phyloP scores from a whole-genome alignment of 2,888 invertebrate species.

The Cantharis flavilabris region DNA sequence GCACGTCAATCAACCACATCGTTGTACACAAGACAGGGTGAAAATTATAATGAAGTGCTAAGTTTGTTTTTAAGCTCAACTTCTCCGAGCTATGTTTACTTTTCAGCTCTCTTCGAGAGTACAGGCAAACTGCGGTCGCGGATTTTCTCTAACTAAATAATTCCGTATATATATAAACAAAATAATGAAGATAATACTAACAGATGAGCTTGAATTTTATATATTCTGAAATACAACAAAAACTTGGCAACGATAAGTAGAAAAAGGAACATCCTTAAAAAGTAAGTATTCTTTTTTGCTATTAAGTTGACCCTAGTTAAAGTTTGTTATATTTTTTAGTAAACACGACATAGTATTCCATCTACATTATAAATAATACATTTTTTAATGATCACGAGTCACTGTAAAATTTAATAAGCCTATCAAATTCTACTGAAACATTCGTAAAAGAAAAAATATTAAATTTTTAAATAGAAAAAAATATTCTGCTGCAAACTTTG shows the following conservation, averaged over 20 bases:
- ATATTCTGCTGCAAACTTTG: too few relatives aligned
- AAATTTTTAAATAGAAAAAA: too few relatives aligned
- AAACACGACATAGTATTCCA: background rate
- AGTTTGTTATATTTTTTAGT: background rate
- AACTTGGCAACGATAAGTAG: background rate
- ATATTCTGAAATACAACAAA: background rate
- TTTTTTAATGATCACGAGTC: too few relatives aligned
- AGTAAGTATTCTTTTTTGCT: background rate
- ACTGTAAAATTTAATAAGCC: too few relatives aligned
- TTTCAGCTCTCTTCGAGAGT: background rate
- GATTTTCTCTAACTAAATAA: background rate
- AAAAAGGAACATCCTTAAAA: background rate
- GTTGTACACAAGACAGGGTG: background rate
- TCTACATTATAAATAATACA: too few relatives aligned
- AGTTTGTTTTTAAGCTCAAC: background rate
- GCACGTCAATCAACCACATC: background rate
- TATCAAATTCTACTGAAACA: too few relatives aligned
- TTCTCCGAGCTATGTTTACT: background rate
- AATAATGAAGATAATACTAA: background rate
- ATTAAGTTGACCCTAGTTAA: background rate
- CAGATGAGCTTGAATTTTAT: background rate
- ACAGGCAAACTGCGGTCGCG: background rate
- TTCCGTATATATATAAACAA: background rate
- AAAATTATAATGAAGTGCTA: background rate
- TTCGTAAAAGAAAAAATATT: too few relatives aligned